These are phyloP conservation scores for Rugalucina vietnamica DNA, from an alignment of 2,888 invertebrate genomes.

Conservation along the genomic window DNA sequence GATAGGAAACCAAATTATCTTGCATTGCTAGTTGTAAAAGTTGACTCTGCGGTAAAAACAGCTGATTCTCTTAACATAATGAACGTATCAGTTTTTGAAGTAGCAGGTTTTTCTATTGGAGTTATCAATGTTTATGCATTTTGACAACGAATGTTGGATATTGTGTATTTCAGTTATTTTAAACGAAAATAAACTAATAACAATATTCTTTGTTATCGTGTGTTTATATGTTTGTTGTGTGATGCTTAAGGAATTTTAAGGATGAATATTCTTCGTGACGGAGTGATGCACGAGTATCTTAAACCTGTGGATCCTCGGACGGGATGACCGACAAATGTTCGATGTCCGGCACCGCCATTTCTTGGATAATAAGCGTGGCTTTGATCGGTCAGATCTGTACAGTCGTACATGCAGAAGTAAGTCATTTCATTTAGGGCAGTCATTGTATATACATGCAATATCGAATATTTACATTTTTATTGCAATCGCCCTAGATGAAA, in stretches of 20 bases:
- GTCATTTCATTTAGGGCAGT: not conserved
- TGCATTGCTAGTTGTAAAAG: not conserved
- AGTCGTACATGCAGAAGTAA: not conserved
- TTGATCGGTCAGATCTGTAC: not conserved
- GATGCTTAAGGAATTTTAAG: too few species aligned
- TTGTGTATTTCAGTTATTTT: not conserved
- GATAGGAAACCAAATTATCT: not conserved
- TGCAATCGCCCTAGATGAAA: too few species aligned
- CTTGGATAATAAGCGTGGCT: not conserved
- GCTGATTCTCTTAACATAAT: not conserved
- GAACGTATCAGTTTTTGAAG: not conserved
- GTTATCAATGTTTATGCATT: not conserved
- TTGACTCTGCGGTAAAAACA: not conserved
- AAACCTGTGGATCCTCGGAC: too few species aligned
- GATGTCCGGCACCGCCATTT: not conserved
- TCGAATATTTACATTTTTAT: too few species aligned
- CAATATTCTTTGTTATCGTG: too few species aligned
- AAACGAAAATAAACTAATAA: conserved; percentile 8
- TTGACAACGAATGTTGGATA: not conserved
- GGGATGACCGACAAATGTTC: not conserved
- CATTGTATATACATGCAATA: too few species aligned
- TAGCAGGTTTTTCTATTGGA: not conserved
- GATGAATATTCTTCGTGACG: too few species aligned
- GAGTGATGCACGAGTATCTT: too few species aligned
- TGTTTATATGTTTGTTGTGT: too few species aligned